Percentiles rank a stretch among this genome's conserved stretches.
Conservation (phyloP, 2,797 vertebrate species). For the Sebastolobus alascanus region DNA sequence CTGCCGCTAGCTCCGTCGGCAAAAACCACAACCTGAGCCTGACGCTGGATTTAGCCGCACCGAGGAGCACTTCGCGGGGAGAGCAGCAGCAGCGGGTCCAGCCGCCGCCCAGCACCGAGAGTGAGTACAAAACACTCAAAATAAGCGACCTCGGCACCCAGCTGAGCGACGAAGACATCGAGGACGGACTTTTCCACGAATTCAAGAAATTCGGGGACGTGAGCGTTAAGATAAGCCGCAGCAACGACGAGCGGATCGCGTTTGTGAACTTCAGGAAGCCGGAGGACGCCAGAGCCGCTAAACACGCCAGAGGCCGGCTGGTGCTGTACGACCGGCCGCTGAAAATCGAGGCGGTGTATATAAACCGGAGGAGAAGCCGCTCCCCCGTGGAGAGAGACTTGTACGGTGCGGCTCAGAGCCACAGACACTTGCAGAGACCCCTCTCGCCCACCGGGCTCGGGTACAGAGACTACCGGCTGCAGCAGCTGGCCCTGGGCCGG, state of each 20-base stretch:
- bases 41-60: constrained; percentile 80
- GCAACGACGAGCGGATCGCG: constrained; percentile 94
- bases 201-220: constrained; percentile 98
- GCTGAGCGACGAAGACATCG: constrained; percentile 97
- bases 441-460: constrained; percentile 93
- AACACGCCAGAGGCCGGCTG: constrained; percentile 93
- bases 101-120: constrained; percentile 84
- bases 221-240: constrained; percentile 96
- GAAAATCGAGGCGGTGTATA: constrained; percentile 96
- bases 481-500: constrained; percentile 94
- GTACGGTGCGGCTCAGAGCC: constrained; percentile 84
- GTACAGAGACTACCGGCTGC: constrained; percentile 95
- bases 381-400: constrained; percentile 93
- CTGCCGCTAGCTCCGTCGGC: constrained; percentile 76
- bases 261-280: constrained; percentile 97
- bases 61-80: constrained; percentile 78
- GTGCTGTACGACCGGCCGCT: constrained; percentile 97
- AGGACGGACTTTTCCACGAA: constrained; percentile 97
- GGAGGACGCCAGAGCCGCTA: constrained; percentile 95
- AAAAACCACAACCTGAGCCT: constrained; percentile 87
- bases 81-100: constrained; percentile 81
- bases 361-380: constrained; percentile 89
- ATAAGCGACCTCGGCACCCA: constrained; percentile 97
- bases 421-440: constrained; percentile 89
- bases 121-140: constrained; percentile 96